phyloP scores from a whole-genome alignment of 2,797 vertebrate species.

The Rhinophrynus dorsalis region DNA sequence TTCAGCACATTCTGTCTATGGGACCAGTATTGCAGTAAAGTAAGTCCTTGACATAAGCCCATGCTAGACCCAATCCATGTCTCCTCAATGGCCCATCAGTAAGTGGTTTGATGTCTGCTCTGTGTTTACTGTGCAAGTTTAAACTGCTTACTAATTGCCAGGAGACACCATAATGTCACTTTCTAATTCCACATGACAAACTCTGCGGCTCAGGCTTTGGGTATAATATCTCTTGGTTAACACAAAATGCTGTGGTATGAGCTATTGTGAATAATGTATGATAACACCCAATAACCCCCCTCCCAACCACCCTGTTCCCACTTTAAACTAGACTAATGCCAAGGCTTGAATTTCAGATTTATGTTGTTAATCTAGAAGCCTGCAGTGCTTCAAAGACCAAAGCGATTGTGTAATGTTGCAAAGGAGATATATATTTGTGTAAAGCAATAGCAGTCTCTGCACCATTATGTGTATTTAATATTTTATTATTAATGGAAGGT shows the following conservation, averaged over 20 bases:
- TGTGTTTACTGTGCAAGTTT: constrained; percentile 2
- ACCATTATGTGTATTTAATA: constrained; percentile 43
- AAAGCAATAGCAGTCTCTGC: constrained; percentile 16
- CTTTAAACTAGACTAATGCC: neutral
- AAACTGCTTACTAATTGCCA: neutral
- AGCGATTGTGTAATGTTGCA: constrained; percentile 12
- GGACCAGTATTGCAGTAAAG: too few relatives aligned
- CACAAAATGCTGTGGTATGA: neutral
- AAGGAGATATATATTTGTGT: constrained; percentile 21
- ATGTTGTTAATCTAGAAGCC: constrained; percentile 30
- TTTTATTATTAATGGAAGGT: constrained; percentile 38
- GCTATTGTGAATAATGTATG: constrained; percentile 30
- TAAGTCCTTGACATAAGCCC: too few relatives aligned
- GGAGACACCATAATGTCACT: neutral
- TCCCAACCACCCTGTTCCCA: neutral
- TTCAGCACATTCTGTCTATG: too few relatives aligned
- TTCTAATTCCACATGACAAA: constrained; percentile 7
- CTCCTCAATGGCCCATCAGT: too few relatives aligned
- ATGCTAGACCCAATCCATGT: too few relatives aligned
- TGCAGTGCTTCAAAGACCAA: constrained; percentile 31
- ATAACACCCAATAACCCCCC: neutral
- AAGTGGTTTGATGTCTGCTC: neutral
- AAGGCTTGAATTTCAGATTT: constrained; percentile 11
- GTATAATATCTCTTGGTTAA: constrained; percentile 15
- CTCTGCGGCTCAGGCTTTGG: neutral